Evolutionary conservation across 2,113 vertebrate species (phyloP), one percentile per base, ranked within the genome.

Genomic region (Garra rufa): DNA sequence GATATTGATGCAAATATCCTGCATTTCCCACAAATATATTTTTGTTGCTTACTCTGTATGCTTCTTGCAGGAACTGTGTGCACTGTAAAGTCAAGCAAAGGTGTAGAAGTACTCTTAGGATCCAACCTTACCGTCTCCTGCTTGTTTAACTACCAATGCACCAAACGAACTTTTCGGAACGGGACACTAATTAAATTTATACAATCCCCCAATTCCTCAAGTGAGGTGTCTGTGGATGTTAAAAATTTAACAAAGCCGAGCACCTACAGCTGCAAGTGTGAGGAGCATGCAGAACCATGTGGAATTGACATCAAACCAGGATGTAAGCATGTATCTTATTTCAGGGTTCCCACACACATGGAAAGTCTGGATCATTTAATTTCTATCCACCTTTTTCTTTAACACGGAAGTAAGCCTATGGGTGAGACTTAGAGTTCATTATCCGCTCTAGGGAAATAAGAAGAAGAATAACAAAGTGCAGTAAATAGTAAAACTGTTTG

Each of bases 231-330:
- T 13, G 89, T 1, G 83, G 86, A 0, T 44, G 88, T 94, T 65
- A 3, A 11, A 2, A 91, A 93, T 59, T 89, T 94, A 55, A 89
- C 85, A 24, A 28, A 79, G 26, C 65, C 81, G 46, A 86, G 21
- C n/a, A 93, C 91, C 0, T 93, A 85, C 85, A 91, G 90, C 86
- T 95, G 94, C 69, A 11, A 15, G 0, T 93, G 92, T 52, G 3
- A 14, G 0, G 26, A 9, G 4, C 0, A 28, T 17, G 10, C 7
- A 21, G 91, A 92, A 15, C 82, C 90, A n/a, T 95, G 94, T 84
- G 94, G 94, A 83, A 52, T 92, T 0, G 94, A 95, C 89, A 89
- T 95, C 75, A 43, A 30, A 7, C 76, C 89, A 38, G 94, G 94
- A 82, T 93, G 94, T 95, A 91, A 90, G 94, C 93, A 69, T 43